phyloP scores from a whole-genome alignment of 2,113 vertebrate genomes.

The Stegastes partitus region DNA sequence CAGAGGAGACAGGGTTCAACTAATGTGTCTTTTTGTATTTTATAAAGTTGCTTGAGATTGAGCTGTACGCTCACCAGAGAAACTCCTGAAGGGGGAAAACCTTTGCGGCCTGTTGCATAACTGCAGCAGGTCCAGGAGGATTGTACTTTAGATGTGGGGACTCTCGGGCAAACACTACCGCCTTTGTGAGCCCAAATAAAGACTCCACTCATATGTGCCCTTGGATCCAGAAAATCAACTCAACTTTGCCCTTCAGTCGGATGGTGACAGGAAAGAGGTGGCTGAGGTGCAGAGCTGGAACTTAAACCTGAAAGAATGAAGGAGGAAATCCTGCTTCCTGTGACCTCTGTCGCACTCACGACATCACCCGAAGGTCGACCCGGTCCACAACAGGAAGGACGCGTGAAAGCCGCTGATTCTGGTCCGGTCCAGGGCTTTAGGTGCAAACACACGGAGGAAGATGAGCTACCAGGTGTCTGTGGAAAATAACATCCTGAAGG shows the following conservation, averaged over 20 bases:
- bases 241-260: conserved; percentile 56
- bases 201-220: conserved; percentile 57
- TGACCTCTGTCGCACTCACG: conserved; percentile 62
- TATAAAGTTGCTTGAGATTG: neutral
- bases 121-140: conserved; percentile 24
- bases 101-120: conserved; percentile 41
- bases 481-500: neutral
- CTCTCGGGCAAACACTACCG: conserved; percentile 54
- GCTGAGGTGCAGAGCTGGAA: conserved; percentile 28
- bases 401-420: conserved; percentile 10
- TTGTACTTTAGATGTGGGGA: conserved; percentile 30
- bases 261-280: conserved; percentile 55
- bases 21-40: neutral
- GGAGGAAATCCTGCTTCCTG: conserved; percentile 82
- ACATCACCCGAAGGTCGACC: conserved; percentile 27
- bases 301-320: conserved; percentile 39
- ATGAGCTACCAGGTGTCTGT: neutral
- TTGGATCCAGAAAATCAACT: conserved; percentile 56
- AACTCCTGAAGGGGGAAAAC: conserved; percentile 8
- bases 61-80: neutral
- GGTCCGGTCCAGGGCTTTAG: neutral
- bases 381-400: conserved; percentile 59
- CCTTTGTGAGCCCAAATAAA: conserved; percentile 73
- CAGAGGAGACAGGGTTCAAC: neutral
- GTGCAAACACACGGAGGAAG: conserved; percentile 5